Evolutionary conservation across 1,140 invertebrate genomes (phyloP).

Genomic region (Riptortus pedestris): DNA sequence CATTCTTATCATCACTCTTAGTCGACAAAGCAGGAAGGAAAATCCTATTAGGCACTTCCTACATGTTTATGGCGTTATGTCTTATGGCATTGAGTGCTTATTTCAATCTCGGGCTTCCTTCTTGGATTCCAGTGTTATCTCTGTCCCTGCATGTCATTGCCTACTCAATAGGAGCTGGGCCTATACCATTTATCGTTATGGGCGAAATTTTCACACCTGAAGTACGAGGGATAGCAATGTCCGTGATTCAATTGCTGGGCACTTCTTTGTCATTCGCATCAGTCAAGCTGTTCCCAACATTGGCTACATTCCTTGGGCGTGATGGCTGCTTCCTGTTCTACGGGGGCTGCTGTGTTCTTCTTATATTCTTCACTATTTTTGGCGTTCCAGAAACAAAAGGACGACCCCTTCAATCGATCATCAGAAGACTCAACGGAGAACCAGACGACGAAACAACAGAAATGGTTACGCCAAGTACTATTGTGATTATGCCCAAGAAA

Average conservation of each 20-base stretch:
- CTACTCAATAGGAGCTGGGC: slow-evolving; percentile 41
- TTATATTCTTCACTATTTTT: slow-evolving; percentile 39
- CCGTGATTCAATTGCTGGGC: slow-evolving; percentile 41
- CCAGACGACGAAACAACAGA: background rate
- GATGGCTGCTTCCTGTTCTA: slow-evolving; percentile 36
- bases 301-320: slow-evolving; percentile 34
- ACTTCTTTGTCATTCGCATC: slow-evolving; percentile 41
- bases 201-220: slow-evolving; percentile 50
- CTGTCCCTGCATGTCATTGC: slow-evolving; percentile 45
- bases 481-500: background rate
- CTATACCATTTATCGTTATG: slow-evolving; percentile 48
- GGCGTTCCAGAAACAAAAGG: slow-evolving; percentile 46
- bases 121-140: slow-evolving; percentile 42
- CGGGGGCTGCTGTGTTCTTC: slow-evolving; percentile 32
- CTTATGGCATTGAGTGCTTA: slow-evolving; percentile 38
- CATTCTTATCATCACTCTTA: slow-evolving; percentile 40
- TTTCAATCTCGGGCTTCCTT: slow-evolving; percentile 36
- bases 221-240: slow-evolving; percentile 40
- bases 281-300: slow-evolving; percentile 40
- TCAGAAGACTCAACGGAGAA: slow-evolving; percentile 27
- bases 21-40: slow-evolving; percentile 50
- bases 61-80: slow-evolving; percentile 38
- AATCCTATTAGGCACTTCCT: slow-evolving; percentile 44
- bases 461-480: slow-evolving; percentile 1
- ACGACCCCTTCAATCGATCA: slow-evolving; percentile 35